Conservation (phyloP, 2,797 vertebrate genomes). For the Tarsius wallacei region DNA sequence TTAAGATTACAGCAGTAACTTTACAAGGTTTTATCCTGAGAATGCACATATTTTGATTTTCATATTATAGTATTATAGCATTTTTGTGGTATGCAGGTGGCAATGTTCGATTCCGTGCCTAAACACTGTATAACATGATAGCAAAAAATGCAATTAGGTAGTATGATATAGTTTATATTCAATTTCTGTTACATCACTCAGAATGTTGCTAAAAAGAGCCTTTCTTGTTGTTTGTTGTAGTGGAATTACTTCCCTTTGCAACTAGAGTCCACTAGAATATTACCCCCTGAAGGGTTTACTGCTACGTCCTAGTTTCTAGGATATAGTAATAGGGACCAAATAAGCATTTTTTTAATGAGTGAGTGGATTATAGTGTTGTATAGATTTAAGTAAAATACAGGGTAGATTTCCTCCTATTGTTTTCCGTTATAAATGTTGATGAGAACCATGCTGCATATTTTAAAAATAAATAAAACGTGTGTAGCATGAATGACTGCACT, state of each 20-base stretch:
- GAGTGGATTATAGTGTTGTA: neutral
- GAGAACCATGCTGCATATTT: neutral
- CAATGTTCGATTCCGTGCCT: neutral
- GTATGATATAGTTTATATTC: neutral
- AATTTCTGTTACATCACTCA: neutral
- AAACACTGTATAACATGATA: constrained; percentile 48
- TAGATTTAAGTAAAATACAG: neutral
- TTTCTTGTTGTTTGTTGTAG: neutral
- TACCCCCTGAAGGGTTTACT: neutral
- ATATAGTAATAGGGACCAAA: neutral
- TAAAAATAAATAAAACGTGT: neutral
- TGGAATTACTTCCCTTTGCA: neutral
- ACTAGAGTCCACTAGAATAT: neutral
- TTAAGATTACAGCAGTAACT: constrained; percentile 1
- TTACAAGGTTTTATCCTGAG: constrained; percentile 48
- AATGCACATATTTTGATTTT: constrained; percentile 34
- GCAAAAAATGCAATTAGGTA: neutral
- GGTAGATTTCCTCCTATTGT: neutral
- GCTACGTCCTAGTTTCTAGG: neutral
- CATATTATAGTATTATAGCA: constrained; percentile 4
- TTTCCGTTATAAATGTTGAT: neutral
- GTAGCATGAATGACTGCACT: neutral
- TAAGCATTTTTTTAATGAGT: neutral
- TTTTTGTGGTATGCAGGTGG: constrained; percentile 62
- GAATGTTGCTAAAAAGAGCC: neutral